Percentiles rank a stretch among this genome's conserved stretches.
These are phyloP conservation scores for Mactra quadrangularis DNA, from an alignment of 1,140 invertebrate genomes.

Conservation along the genomic window DNA sequence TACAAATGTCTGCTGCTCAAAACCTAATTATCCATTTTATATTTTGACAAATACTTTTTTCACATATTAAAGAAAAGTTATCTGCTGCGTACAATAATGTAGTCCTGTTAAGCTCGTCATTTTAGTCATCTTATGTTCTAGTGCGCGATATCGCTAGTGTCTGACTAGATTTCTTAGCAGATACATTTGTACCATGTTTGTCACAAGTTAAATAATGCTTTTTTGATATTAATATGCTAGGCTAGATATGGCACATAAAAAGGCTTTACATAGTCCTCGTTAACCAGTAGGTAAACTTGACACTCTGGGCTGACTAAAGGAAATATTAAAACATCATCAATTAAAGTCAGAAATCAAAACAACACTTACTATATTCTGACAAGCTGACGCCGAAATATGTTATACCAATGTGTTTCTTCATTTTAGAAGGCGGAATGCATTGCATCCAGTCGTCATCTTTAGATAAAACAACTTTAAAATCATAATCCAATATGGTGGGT, in stretches of 20 bases:
- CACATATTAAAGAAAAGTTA: neutral
- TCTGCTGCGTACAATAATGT: too few relatives aligned
- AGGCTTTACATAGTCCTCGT: too few relatives aligned
- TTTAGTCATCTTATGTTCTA: too few relatives aligned
- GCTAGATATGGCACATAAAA: too few relatives aligned
- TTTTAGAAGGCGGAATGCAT: conserved; percentile 14
- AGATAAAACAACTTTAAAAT: conserved; percentile 3
- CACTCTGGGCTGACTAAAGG: neutral
- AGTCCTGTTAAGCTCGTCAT: too few relatives aligned
- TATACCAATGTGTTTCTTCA: conserved; percentile 33
- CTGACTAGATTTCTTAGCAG: too few relatives aligned
- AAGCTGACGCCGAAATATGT: conserved; percentile 12
- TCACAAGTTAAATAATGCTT: too few relatives aligned
- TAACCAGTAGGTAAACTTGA: neutral
- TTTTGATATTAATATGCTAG: too few relatives aligned
- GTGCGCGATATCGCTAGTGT: too few relatives aligned
- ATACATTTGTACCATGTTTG: too few relatives aligned
- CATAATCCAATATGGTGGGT: conserved; percentile 23
- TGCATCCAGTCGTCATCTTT: conserved; percentile 7
- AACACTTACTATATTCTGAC: conserved; percentile 42
- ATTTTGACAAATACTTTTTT: neutral
- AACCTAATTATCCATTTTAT: neutral
- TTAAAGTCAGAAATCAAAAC: too few relatives aligned
- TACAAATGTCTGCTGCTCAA: neutral
- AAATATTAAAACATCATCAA: too few relatives aligned